Base-by-base conservation (phyloP, 1,140 invertebrate species). In the Drosophila trapezifrons region DNA sequence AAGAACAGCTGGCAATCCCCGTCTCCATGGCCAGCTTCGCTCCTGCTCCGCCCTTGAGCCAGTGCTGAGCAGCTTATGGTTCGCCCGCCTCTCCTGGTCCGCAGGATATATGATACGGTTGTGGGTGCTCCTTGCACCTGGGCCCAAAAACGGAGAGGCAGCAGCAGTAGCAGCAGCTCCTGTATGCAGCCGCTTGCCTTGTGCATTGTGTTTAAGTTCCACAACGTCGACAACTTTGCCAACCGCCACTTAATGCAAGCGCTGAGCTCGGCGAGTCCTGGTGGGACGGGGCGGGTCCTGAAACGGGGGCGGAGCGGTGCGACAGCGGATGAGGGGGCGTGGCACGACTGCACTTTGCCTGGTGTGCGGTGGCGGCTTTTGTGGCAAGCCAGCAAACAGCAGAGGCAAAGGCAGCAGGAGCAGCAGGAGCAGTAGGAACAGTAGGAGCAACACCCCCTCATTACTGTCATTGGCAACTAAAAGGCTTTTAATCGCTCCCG, bases 161-260 rank as follows among this genome's bases (percentile, higher is more conserved):
- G 15, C 17, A 35, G 29, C 32, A 17, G 38, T n/a, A 46, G 42
- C 32, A 17, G 40, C 40, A 46, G 43, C 60, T 70, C 40, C 59
- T 37, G 32, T 17, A 42, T 54, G 71, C 52, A 75, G 17, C 37
- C 47, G 52, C 52, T 20, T 63, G 71, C 8, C 35, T 57, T 45
- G 70, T 84, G 80, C 72, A 84, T 84, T 84, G 80, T 84, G 80
- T 84, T 84, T 72, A 84, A 84, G 80, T 84, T 84, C 65, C 80
- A 84, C 77, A 79, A 84, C 76, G 80, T 84, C 80, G 80, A 80
- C 80, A 84, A 84, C 80, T 84, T 84, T 84, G 80, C 76, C 80
- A 85, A 85, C 81, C 81, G 81, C 81, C 81, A 85, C 81, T 85
- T 85, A 85, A 84, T 85, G 81, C 81, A 80, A 85, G 80, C 72